Percentiles rank a stretch among this genome's conserved stretches.
phyloP scores from a whole-genome alignment of 2,797 vertebrate genomes.

The Protosalanx chinensis region DNA sequence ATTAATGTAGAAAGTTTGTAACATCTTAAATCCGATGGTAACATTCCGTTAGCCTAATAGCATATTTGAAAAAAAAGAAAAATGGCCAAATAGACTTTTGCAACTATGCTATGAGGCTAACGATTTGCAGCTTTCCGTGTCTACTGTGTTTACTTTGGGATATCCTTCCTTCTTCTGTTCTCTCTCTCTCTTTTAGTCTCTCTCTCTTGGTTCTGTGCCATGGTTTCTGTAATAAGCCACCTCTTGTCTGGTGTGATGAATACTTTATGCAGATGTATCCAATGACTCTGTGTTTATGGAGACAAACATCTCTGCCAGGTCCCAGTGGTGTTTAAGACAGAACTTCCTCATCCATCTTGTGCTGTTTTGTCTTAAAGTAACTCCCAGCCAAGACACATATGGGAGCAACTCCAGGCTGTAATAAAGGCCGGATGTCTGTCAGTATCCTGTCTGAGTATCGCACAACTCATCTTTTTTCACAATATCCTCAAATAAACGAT shows the following conservation, averaged over 20 bases:
- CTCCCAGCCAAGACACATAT: not conserved
- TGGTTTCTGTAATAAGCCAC: constrained; percentile 30
- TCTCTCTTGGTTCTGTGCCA: too few species aligned
- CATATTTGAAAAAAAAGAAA: too few species aligned
- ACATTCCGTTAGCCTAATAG: too few species aligned
- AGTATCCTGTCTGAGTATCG: not conserved
- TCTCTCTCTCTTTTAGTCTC: too few species aligned
- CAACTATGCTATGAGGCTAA: too few species aligned
- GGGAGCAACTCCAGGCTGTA: not conserved
- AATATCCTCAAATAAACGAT: not conserved
- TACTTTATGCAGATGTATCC: constrained; percentile 31
- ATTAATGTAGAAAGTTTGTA: too few species aligned
- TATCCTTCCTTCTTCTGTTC: not conserved
- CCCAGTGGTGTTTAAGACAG: constrained; percentile 5
- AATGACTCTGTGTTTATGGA: constrained; percentile 33
- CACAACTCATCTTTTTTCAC: not conserved
- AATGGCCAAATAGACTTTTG: too few species aligned
- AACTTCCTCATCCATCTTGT: constrained; percentile 22
- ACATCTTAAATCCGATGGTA: too few species aligned
- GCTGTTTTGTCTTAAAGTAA: not conserved
- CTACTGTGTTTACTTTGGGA: constrained; percentile 17
- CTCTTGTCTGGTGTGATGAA: constrained; percentile 38
- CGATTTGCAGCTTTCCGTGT: constrained; percentile 31
- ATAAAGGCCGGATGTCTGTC: not conserved
- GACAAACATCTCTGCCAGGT: constrained; percentile 44